These are phyloP conservation scores for Lumbricus terrestris DNA, from an alignment of 2,888 invertebrate species.

Conservation along the genomic window DNA sequence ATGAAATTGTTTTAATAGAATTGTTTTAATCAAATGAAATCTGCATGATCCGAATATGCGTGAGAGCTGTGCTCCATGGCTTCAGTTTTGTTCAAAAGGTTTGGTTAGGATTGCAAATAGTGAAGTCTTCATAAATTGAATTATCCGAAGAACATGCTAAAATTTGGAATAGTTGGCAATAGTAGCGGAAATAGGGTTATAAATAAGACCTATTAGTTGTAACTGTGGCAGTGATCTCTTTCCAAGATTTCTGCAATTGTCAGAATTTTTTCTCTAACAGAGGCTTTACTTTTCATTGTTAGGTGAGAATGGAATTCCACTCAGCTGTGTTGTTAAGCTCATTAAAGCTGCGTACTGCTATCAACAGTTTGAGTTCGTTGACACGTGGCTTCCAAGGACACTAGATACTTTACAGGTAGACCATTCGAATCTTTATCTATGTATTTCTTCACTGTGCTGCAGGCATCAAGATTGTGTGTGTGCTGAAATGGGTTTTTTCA, in stretches of 20 bases:
- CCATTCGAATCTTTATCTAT: neutral
- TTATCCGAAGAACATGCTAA: too few species aligned
- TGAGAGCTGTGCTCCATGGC: neutral
- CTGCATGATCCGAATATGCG: neutral
- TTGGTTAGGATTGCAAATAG: neutral
- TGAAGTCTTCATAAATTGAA: neutral
- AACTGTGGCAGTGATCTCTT: neutral
- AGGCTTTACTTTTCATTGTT: constrained; percentile 12
- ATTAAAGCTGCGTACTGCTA: constrained; percentile 56
- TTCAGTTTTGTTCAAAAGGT: neutral
- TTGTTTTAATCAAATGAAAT: neutral
- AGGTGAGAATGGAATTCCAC: constrained; percentile 56
- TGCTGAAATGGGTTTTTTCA: neutral
- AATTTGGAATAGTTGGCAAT: neutral
- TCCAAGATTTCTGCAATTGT: neutral
- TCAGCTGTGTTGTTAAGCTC: constrained; percentile 52
- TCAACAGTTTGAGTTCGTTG: constrained; percentile 58
- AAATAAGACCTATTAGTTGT: neutral
- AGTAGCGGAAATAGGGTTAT: neutral
- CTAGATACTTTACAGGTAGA: constrained; percentile 34
- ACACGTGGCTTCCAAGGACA: constrained; percentile 36
- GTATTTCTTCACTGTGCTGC: neutral
- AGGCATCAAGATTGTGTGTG: neutral
- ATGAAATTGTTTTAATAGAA: neutral
- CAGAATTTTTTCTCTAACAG: neutral